Evolutionary conservation across 2,113 vertebrate species (phyloP).

Genomic region (Connochaetes taurinus): DNA sequence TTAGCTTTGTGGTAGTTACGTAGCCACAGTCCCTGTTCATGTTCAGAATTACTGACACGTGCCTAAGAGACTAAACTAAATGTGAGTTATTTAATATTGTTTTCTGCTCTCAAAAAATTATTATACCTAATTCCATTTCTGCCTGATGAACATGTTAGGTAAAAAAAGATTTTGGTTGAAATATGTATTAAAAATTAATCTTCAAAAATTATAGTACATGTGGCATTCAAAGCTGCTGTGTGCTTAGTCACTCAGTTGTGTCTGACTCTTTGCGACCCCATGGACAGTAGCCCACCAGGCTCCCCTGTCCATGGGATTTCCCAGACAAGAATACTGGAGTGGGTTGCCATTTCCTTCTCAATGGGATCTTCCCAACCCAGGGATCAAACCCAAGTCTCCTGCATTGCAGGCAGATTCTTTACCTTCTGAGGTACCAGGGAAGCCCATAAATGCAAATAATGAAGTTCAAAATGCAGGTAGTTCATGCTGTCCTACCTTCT

Average conservation of each 20-base stretch:
- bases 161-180: neutral
- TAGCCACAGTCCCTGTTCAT: neutral
- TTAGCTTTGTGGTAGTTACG: neutral
- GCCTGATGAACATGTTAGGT: neutral
- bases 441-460: neutral
- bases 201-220: neutral
- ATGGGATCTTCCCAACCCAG: neutral
- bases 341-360: neutral
- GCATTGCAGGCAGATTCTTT: neutral
- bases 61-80: neutral
- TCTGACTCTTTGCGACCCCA: neutral
- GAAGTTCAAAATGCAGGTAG: neutral
- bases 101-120: neutral
- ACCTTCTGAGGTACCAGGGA: neutral
- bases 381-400: neutral
- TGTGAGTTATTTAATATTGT: neutral
- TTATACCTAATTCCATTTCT: neutral
- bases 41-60: neutral
- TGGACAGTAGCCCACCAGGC: neutral
- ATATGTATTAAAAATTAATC: neutral
- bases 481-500: neutral
- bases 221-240: neutral
- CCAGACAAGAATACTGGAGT: neutral
- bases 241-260: neutral
- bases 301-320: neutral